These are phyloP conservation scores for Neodon shergylaensis DNA, from an alignment of 2,113 vertebrate genomes.

Conservation along the genomic window DNA sequence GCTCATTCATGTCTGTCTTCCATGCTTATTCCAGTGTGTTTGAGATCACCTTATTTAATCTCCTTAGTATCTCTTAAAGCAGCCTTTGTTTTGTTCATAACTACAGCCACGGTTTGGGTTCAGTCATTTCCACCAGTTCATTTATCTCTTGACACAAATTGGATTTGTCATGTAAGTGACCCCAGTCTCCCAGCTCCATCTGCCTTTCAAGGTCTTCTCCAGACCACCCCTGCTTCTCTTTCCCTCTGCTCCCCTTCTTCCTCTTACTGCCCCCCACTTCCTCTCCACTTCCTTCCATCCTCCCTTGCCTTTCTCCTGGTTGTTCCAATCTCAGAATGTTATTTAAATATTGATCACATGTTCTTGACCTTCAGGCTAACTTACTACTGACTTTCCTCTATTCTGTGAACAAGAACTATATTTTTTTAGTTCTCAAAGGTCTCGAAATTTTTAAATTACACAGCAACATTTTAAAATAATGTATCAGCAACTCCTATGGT, in stretches of 20 bases:
- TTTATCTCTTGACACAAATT: background rate
- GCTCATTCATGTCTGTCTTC: background rate
- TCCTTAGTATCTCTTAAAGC: background rate
- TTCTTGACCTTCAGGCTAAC: background rate
- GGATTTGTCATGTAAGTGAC: background rate
- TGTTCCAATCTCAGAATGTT: background rate
- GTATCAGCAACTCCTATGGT: background rate
- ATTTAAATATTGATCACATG: background rate
- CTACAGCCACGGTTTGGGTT: background rate
- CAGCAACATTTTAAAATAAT: background rate
- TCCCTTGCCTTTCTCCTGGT: background rate
- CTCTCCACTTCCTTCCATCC: background rate
- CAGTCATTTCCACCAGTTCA: background rate
- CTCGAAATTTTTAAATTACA: background rate
- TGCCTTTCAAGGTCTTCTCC: background rate
- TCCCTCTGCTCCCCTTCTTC: background rate
- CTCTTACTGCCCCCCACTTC: background rate
- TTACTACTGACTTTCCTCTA: background rate
- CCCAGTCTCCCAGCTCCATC: background rate
- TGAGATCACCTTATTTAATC: background rate
- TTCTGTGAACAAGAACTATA: background rate
- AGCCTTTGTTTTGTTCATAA: background rate
- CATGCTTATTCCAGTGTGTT: background rate
- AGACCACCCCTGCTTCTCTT: background rate
- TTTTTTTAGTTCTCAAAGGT: conserved; percentile 51